These are phyloP conservation scores for Zapornia atra DNA, from an alignment of 2,113 vertebrate species.

Conservation along the genomic window DNA sequence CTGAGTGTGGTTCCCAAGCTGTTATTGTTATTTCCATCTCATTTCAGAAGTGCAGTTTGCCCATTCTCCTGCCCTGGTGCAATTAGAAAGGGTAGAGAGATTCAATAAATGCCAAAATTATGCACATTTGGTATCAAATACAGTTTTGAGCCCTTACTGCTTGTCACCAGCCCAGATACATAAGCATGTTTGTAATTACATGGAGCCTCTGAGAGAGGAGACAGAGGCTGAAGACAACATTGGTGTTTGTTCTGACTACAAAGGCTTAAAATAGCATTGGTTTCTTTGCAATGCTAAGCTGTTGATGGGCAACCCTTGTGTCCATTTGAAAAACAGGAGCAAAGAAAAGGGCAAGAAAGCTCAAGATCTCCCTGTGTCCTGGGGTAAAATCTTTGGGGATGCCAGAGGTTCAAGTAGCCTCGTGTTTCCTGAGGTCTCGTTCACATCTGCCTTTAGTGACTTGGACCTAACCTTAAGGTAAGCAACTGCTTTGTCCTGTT, in stretches of 20 bases:
- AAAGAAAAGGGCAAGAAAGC: accelerated
- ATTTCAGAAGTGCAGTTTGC: background rate
- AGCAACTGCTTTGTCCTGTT: background rate
- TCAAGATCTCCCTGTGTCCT: background rate
- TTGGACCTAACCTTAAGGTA: background rate
- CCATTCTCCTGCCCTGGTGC: background rate
- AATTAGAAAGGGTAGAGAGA: background rate
- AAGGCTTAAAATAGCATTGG: background rate
- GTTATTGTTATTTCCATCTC: background rate
- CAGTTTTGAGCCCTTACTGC: background rate
- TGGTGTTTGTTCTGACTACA: too few relatives aligned
- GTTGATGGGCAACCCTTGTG: background rate
- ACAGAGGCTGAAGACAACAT: background rate
- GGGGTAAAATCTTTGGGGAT: background rate
- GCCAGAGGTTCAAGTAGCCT: background rate
- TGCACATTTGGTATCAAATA: background rate
- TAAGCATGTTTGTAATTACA: background rate
- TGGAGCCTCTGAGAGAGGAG: background rate
- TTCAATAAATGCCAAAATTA: background rate
- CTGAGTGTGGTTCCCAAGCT: background rate
- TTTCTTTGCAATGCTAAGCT: background rate
- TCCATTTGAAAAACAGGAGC: background rate
- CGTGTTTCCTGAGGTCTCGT: background rate
- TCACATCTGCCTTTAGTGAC: background rate
- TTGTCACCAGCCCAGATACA: background rate